Evolutionary conservation across 2,113 vertebrate genomes (phyloP).

Genomic region (Cheilinus undulatus): DNA sequence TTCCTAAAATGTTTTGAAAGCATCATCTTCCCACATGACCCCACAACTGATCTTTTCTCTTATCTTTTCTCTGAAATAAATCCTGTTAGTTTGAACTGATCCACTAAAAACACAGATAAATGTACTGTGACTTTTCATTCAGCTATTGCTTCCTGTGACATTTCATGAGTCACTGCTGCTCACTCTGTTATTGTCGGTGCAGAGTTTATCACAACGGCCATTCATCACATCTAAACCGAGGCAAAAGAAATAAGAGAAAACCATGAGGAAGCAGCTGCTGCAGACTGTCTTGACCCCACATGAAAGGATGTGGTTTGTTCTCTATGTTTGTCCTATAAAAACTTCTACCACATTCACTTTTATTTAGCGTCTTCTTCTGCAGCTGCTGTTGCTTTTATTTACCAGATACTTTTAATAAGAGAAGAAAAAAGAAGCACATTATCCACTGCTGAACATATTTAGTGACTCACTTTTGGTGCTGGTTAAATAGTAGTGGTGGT

Average conservation of each 20-base stretch:
- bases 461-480: constrained; percentile 4
- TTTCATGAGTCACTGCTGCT: not conserved
- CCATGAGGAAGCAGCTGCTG: constrained; percentile 25
- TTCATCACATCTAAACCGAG: not conserved
- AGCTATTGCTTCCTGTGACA: not conserved
- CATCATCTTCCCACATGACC: not conserved
- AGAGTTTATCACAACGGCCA: not conserved
- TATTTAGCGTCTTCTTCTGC: not conserved
- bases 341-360: not conserved
- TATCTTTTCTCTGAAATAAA: not conserved
- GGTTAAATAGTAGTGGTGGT: not conserved
- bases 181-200: not conserved
- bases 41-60: not conserved
- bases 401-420: not conserved
- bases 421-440: not conserved
- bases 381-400: not conserved
- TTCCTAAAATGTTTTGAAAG: not conserved
- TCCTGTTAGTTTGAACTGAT: not conserved
- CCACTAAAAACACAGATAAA: too few relatives aligned
- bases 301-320: constrained; percentile 40
- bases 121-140: not conserved
- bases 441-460: constrained; percentile 16
- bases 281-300: not conserved
- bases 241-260: not conserved
- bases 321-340: not conserved